phyloP scores from a whole-genome alignment of 2,797 vertebrate genomes.

The Sebastes reedi region DNA sequence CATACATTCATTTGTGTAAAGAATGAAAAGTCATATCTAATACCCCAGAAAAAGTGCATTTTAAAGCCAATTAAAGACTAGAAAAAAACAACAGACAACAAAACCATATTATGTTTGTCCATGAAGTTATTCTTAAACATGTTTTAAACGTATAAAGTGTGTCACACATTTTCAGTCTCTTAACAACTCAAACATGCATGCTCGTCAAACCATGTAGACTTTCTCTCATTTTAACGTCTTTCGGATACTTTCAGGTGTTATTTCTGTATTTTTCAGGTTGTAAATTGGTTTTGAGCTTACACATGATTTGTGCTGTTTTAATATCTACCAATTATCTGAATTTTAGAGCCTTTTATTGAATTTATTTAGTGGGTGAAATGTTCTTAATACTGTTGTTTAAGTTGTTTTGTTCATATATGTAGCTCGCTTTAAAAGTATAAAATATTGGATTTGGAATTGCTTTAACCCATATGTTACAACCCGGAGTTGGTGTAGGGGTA shows the following conservation, averaged over 20 bases:
- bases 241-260: background rate
- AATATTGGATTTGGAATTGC: background rate
- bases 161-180: background rate
- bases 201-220: no score
- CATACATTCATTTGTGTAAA: no score
- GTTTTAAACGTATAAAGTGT: background rate
- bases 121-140: background rate
- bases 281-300: background rate
- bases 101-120: background rate
- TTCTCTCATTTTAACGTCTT: background rate
- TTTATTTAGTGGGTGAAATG: background rate
- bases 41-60: background rate
- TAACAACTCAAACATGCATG: background rate
- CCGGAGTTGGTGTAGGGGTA: no score
- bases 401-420: background rate
- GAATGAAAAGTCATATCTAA: background rate
- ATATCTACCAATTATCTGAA: background rate
- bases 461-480: background rate
- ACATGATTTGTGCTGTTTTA: background rate
- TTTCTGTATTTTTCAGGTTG: background rate
- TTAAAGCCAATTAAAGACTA: background rate
- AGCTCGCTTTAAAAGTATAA: background rate
- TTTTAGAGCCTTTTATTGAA: background rate
- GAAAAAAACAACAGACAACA: background rate
- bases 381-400: background rate